Conservation (phyloP, 2,113 vertebrate species). For the Aegithalos caudatus region DNA sequence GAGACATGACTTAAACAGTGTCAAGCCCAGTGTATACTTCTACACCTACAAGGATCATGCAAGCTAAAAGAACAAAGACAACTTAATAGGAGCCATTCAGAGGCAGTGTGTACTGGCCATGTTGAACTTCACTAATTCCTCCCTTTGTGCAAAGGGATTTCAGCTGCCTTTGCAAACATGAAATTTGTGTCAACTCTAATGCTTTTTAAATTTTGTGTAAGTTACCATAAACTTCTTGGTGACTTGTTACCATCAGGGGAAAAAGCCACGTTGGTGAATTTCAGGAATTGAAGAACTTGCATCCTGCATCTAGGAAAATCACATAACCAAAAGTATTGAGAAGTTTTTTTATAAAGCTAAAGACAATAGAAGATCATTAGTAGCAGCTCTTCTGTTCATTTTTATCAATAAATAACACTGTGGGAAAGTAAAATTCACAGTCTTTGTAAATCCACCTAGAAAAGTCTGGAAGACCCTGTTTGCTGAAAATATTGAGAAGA, state of each 20-base stretch:
- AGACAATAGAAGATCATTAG: conserved; percentile 17
- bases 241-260: background rate
- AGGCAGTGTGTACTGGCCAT: background rate
- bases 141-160: conserved; percentile 12
- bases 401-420: background rate
- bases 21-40: background rate
- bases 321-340: background rate
- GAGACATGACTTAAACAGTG: background rate
- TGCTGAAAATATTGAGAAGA: background rate
- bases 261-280: background rate
- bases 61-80: background rate
- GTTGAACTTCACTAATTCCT: background rate
- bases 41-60: background rate
- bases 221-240: background rate
- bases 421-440: background rate
- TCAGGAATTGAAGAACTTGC: background rate
- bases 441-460: background rate
- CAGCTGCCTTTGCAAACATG: conserved; percentile 34
- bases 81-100: background rate
- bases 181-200: conserved; percentile 30
- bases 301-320: background rate
- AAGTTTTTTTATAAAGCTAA: background rate
- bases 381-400: background rate
- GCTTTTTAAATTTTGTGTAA: conserved; percentile 31
- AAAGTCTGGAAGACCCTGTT: background rate